Evolutionary conservation across 1,140 invertebrate genomes (phyloP).

Genomic region (Panagrolaimus sp.): DNA sequence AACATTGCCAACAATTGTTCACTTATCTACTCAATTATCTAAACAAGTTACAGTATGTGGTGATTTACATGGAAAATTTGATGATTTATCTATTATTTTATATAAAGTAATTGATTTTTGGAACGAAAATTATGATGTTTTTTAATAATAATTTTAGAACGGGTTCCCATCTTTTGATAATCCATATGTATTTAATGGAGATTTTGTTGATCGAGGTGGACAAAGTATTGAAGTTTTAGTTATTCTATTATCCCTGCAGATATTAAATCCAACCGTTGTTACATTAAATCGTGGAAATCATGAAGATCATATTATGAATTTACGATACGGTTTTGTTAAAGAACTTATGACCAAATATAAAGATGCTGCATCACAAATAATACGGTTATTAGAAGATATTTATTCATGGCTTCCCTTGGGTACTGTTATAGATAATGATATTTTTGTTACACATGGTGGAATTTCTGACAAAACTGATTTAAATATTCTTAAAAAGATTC

Average conservation of each 20-base stretch:
- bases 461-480: conserved; percentile 76
- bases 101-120: conserved; percentile 69
- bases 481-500: conserved; percentile 66
- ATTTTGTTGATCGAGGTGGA: conserved; percentile 77
- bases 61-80: conserved; percentile 82
- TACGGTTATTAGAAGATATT: conserved; percentile 75
- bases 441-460: conserved; percentile 81
- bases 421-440: conserved; percentile 76
- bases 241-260: conserved; percentile 70
- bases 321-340: conserved; percentile 80
- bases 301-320: conserved; percentile 85
- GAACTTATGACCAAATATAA: conserved; percentile 80
- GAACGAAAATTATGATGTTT: conserved; percentile 5
- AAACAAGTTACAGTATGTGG: conserved; percentile 84
- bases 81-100: conserved; percentile 80
- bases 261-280: conserved; percentile 75
- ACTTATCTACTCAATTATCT: conserved; percentile 74
- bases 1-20: conserved; percentile 72
- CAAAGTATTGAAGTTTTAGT: conserved; percentile 76
- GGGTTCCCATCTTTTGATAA: conserved; percentile 77
- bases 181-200: conserved; percentile 87
- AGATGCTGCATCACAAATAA: conserved; percentile 70
- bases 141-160: conserved; percentile 65
- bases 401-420: conserved; percentile 82
- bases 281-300: conserved; percentile 84